These are phyloP conservation scores for Limnodromus scolopaceus DNA, from an alignment of 2,797 vertebrate genomes.

Conservation along the genomic window DNA sequence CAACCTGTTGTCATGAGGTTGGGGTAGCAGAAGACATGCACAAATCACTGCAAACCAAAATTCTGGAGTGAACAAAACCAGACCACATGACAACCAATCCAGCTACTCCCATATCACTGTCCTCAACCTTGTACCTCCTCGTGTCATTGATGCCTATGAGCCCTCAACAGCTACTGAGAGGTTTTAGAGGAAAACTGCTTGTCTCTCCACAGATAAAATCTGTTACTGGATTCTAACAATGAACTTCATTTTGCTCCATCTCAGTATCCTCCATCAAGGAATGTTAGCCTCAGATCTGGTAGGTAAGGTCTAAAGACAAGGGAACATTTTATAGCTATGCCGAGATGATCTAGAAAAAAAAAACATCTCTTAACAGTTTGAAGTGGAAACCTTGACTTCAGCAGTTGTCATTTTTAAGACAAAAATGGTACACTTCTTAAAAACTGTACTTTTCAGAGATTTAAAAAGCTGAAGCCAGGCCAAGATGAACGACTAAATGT, in stretches of 20 bases:
- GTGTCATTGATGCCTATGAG: not conserved
- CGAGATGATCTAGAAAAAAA: not conserved
- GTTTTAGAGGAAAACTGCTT: not conserved
- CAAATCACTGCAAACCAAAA: not conserved
- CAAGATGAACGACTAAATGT: not conserved
- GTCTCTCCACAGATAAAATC: not conserved
- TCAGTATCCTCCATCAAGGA: not conserved
- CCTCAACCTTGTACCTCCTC: not conserved
- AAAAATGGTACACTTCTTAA: not conserved
- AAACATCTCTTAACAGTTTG: not conserved
- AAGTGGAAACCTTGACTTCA: not conserved
- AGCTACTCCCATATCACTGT: not conserved
- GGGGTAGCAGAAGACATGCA: not conserved
- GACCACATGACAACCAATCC: rapidly evolving
- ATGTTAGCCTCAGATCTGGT: not conserved
- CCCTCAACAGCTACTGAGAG: not conserved
- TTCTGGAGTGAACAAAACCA: not conserved
- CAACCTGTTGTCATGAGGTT: not conserved
- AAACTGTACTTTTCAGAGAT: not conserved
- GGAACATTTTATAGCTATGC: not conserved
- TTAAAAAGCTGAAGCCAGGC: not conserved
- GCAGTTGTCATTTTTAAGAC: not conserved
- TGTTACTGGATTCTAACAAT: not conserved
- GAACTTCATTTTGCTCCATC: not conserved
- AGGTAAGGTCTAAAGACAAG: not conserved